Evolutionary conservation across 2,888 invertebrate species (phyloP).

Genomic region (Rhagonycha lutea): DNA sequence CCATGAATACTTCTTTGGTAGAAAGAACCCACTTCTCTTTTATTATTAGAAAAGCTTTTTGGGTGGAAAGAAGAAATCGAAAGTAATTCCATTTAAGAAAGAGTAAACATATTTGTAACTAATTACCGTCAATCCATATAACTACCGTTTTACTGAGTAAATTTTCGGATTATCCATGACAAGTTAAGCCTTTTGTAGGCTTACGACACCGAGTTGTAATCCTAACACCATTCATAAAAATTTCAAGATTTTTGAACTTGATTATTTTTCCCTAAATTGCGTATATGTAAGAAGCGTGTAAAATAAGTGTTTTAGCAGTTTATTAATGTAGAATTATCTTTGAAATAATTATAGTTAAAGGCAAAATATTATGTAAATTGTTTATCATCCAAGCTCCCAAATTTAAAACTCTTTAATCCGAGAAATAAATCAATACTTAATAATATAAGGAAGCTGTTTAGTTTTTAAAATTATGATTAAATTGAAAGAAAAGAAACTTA

Average conservation of each 20-base stretch:
- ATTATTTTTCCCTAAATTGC: background rate
- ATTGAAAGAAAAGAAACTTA: conserved; percentile 43
- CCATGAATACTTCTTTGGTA: background rate
- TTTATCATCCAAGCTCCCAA: background rate
- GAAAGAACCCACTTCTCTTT: background rate
- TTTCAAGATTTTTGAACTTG: background rate
- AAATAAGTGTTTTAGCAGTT: background rate
- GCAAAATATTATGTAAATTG: background rate
- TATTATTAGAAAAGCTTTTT: background rate
- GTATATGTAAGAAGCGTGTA: background rate
- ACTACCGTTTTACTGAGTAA: background rate
- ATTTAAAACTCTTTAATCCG: background rate
- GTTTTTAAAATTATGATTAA: background rate
- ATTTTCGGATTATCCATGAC: background rate
- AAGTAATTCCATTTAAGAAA: background rate
- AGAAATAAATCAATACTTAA: background rate
- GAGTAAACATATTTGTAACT: background rate
- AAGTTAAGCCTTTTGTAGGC: background rate
- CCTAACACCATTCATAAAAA: background rate
- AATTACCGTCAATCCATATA: background rate
- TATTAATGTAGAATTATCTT: background rate
- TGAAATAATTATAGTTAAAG: background rate
- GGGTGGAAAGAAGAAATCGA: background rate
- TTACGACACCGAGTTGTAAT: background rate
- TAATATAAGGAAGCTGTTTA: background rate